Evolutionary conservation across 2,113 vertebrate species (phyloP), one percentile per base, ranked within the genome.

Genomic region (Podocnemis expansa): DNA sequence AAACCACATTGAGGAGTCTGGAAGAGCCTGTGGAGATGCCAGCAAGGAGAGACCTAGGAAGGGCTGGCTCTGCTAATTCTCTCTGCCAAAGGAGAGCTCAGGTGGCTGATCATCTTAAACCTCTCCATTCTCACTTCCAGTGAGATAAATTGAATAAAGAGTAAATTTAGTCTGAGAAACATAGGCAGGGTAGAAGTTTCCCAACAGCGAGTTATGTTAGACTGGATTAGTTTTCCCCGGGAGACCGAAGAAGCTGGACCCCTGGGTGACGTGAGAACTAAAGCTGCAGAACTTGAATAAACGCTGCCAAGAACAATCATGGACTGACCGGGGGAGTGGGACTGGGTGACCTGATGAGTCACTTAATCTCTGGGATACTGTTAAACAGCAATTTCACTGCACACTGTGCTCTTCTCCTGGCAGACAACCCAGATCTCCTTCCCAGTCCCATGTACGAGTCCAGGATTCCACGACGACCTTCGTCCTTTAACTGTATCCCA

Each of bases 171-270:
- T 1, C 38, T 34, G 70, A 67, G 78, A 41, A 10, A 52, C 51
- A 13, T 51, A 52, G 51, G 14, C 5, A 5, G 84, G n/a, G 8
- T 41, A 6, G n/a, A 29, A 41, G 24, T 58, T 70, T 1, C 3
- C 82, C 38, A 4, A 41, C 52, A 60, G 38, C 8, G 52, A n/a
- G 13, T 1, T 8, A 14, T 24, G 22, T 73, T n/a, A 0, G 0
- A 10, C 45, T 3, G 31, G 43, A 47, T 3, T 8, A 6, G 31
- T 29, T 80, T 75, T 5, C n/a, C 47, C 41, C 27, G 34, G 47
- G 21, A 70, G 63, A 29, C 16, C 8, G 21, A 0, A 5, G 80
- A 47, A 27, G 52, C 73, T 2, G 1, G 17, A 7, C 43, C n/a
- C 19, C 29, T 9, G 22, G 17, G 45, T 31, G 78, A 47, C 0